Evolutionary conservation across 2,113 vertebrate species (phyloP), one percentile per base, ranked within the genome.

Genomic region (Eurystomus gularis): DNA sequence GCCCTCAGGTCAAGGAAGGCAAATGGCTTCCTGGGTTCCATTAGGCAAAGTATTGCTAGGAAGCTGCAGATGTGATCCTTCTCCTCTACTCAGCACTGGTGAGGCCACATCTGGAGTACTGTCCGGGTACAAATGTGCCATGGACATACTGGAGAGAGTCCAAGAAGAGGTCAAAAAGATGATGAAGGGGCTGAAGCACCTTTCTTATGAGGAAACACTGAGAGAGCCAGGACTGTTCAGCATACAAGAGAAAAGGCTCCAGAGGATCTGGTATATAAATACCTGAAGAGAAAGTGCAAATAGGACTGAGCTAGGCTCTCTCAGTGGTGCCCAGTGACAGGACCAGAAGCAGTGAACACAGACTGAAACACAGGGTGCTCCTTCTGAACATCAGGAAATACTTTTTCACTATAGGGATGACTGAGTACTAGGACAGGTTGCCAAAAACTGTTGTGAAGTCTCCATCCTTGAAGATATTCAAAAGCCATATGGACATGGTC

Each of bases 11-110:
- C 17, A 25, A 70, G 49, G 42, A 46, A 62, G 20, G 13, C 11
- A 54, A 24, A 17, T 21, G 10, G 18, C 42, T 28, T 39, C 6
- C 5, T 13, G 18, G 9, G 13, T 16, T 72, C 5, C 31, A 35
- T 24, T 66, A 75, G 6, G 6, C 12, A 52, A 82, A 83, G 1
- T 52, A 31, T 42, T 54, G 31, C n/a, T 20, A 81, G 15, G 15
- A 90, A n/a, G 10, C 8, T 3, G 11, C 46, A 48, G 25, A 88
- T 26, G 28, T 37, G 20, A 31, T 35, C 19, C 19, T 61, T 65
- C 8, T 8, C 7, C 13, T 68, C 42, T 57, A 4, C 14, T 40
- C 46, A 66, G 14, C 0, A 1, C 15, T 40, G 49, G 9, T 70
- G 44, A 55, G 10, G 4, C 10, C 19, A 26, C 3, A 72, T 13